phyloP scores from a whole-genome alignment of 2,797 vertebrate genomes.

The Rhinatrema bivittatum region DNA sequence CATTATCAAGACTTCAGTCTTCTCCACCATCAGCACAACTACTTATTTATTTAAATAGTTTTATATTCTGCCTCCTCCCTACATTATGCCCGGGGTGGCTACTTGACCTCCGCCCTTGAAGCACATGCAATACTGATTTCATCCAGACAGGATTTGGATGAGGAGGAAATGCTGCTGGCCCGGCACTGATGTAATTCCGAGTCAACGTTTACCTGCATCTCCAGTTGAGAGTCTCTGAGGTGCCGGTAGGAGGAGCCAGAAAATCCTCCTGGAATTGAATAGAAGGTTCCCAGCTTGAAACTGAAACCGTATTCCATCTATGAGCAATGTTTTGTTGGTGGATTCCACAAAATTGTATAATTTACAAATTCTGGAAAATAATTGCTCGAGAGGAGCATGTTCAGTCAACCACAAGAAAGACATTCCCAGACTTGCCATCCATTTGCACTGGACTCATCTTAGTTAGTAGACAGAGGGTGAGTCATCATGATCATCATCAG shows the following conservation, averaged over 20 bases:
- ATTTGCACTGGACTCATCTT: conserved; percentile 22
- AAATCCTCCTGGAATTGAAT: background rate
- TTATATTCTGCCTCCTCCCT: too few species aligned
- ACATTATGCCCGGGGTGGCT: too few species aligned
- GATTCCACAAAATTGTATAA: conserved; percentile 11
- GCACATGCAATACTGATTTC: too few species aligned
- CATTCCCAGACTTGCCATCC: conserved; percentile 44
- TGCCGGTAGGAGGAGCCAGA: too few species aligned
- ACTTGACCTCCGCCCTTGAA: too few species aligned
- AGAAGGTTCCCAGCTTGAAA: background rate
- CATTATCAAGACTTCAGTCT: too few species aligned
- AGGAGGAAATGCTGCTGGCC: too few species aligned
- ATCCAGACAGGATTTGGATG: too few species aligned
- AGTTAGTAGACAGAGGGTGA: conserved; percentile 34
- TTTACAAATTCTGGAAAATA: conserved; percentile 35
- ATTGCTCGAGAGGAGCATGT: conserved; percentile 30
- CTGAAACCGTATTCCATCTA: background rate
- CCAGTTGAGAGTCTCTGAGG: too few species aligned
- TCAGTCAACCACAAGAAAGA: conserved; percentile 50
- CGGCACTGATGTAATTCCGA: too few species aligned
- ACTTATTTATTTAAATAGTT: too few species aligned
- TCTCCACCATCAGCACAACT: too few species aligned
- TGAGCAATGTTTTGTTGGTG: conserved; percentile 9
- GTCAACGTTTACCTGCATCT: background rate
- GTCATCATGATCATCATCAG: conserved; percentile 33